These are phyloP conservation scores for Leptocoma aspasia DNA, from an alignment of 2,113 vertebrate species.

Conservation along the genomic window DNA sequence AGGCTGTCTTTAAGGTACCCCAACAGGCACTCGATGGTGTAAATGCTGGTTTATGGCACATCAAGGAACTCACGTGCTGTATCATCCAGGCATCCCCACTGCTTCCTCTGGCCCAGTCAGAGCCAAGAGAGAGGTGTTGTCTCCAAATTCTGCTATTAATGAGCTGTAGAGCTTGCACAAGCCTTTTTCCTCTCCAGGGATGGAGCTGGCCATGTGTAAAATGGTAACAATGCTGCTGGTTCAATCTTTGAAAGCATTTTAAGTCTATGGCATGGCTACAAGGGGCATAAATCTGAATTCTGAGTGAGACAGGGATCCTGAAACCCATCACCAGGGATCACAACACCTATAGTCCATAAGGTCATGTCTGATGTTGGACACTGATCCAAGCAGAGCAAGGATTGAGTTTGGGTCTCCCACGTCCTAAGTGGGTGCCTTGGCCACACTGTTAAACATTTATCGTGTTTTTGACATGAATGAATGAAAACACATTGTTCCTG, in stretches of 20 bases:
- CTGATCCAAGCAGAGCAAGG: neutral
- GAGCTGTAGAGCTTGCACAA: neutral
- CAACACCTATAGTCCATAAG: neutral
- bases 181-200: neutral
- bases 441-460: neutral
- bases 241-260: neutral
- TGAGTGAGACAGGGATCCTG: neutral
- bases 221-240: neutral
- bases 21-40: neutral
- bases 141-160: neutral
- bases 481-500: neutral
- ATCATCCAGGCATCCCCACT: neutral
- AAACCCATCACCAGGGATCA: neutral
- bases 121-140: neutral
- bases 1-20: neutral
- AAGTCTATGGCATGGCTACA: neutral
- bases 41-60: neutral
- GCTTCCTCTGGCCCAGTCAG: neutral
- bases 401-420: neutral
- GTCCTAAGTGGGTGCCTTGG: fast-evolving
- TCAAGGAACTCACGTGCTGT: neutral
- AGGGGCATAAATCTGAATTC: neutral
- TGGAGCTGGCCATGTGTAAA: neutral
- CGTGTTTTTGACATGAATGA: neutral
- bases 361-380: neutral